Conservation (phyloP, 2,888 invertebrate genomes). For the Mactromeris polynyma region DNA sequence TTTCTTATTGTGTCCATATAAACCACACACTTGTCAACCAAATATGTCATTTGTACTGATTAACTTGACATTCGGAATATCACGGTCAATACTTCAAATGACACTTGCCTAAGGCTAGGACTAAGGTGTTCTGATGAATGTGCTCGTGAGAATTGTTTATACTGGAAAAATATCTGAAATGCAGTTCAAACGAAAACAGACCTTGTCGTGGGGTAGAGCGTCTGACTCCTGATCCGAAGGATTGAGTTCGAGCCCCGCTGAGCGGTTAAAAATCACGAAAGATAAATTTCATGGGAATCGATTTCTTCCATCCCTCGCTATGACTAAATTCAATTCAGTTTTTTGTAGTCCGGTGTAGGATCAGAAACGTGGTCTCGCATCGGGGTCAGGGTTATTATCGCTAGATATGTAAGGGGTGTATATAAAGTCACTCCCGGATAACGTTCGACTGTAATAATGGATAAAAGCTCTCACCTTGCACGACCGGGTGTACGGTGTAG, state of each 20-base stretch:
- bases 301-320: too few relatives aligned
- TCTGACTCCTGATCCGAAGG: too few relatives aligned
- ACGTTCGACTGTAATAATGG: not conserved
- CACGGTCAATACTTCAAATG: not conserved
- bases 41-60: not conserved
- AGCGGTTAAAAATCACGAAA: too few relatives aligned
- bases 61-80: not conserved
- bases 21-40: not conserved
- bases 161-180: not conserved
- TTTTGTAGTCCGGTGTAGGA: too few relatives aligned
- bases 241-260: too few relatives aligned
- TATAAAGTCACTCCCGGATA: not conserved
- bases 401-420: too few relatives aligned
- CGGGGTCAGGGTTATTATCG: too few relatives aligned
- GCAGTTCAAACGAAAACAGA: not conserved
- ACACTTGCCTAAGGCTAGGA: not conserved
- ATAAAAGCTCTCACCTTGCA: slow-evolving; percentile 26
- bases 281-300: too few relatives aligned
- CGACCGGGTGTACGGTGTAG: not conserved
- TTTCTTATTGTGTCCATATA: not conserved
- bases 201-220: too few relatives aligned
- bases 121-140: too few relatives aligned
- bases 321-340: too few relatives aligned
- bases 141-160: not conserved
- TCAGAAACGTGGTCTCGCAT: too few relatives aligned